Percentiles rank a stretch among this genome's conserved stretches.
Evolutionary conservation across 2,888 invertebrate genomes (phyloP).

Genomic region (Xestoiulus laeticollis): DNA sequence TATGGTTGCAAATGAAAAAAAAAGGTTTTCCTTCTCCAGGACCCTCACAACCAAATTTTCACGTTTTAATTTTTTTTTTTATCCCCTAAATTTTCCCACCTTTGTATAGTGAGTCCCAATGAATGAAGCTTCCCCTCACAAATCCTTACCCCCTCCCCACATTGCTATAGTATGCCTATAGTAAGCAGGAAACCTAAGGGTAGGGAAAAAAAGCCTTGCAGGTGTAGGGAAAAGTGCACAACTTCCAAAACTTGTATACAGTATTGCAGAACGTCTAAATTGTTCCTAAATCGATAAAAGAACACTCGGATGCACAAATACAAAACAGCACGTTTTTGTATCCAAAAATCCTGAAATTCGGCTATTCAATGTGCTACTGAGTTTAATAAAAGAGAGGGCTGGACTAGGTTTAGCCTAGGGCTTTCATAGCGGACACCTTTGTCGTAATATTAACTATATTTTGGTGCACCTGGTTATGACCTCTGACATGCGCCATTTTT

Average conservation of each 20-base stretch:
- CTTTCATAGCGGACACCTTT: background rate
- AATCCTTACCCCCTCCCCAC: background rate
- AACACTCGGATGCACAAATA: constrained; percentile 23
- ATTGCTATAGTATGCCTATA: background rate
- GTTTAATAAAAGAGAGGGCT: background rate
- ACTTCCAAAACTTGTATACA: no score
- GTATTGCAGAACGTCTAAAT: background rate
- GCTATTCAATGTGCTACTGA: background rate
- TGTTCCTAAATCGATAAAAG: constrained; percentile 20
- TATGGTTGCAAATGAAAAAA: background rate
- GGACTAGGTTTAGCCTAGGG: constrained; percentile 12
- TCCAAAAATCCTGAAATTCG: background rate
- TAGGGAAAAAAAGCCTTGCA: background rate
- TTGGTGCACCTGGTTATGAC: background rate
- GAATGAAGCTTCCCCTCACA: constrained; percentile 30
- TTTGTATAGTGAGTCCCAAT: background rate
- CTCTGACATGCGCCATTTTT: constrained; percentile 19
- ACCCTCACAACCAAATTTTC: background rate
- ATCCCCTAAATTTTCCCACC: background rate
- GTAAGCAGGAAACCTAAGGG: background rate
- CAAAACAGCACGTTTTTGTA: background rate
- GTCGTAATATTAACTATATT: background rate
- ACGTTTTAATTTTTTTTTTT: background rate
- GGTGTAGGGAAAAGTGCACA: background rate
- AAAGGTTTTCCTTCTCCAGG: background rate